Evolutionary conservation across 2,797 vertebrate species (phyloP).

Genomic region (Dryobates pubescens): DNA sequence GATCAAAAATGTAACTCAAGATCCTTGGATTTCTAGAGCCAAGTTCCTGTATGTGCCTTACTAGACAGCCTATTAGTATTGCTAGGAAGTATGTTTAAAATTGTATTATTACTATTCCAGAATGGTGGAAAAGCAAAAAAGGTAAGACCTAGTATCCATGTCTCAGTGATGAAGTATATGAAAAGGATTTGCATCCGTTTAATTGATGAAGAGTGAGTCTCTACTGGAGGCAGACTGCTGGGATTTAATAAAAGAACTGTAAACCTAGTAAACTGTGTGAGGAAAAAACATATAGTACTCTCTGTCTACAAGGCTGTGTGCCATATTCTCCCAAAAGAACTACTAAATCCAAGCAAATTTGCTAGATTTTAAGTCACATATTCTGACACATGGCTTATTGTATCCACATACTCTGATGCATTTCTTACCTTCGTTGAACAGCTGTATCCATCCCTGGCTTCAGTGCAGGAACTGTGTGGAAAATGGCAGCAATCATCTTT

Average conservation of each 20-base stretch:
- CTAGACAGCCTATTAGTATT: not conserved
- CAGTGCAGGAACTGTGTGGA: accelerated
- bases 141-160: not conserved
- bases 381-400: not conserved
- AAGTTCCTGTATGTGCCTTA: not conserved
- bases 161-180: not conserved
- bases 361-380: not conserved
- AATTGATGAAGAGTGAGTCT: not conserved
- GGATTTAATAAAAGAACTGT: not conserved
- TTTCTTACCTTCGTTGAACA: not conserved
- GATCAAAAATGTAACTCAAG: not conserved
- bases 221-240: not conserved
- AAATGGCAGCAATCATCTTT: not conserved
- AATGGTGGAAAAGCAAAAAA: not conserved
- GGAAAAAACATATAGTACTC: not conserved
- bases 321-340: not conserved
- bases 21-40: not conserved
- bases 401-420: not conserved
- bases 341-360: not conserved
- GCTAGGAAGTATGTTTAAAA: not conserved
- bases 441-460: accelerated
- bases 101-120: not conserved
- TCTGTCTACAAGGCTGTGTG: not conserved
- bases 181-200: not conserved
- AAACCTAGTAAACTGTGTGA: not conserved